A percentile compares a stretch with the other conserved stretches of the same genome.
Conservation (phyloP, 1,140 invertebrate genomes). For the Pachypeltis micranthus region DNA sequence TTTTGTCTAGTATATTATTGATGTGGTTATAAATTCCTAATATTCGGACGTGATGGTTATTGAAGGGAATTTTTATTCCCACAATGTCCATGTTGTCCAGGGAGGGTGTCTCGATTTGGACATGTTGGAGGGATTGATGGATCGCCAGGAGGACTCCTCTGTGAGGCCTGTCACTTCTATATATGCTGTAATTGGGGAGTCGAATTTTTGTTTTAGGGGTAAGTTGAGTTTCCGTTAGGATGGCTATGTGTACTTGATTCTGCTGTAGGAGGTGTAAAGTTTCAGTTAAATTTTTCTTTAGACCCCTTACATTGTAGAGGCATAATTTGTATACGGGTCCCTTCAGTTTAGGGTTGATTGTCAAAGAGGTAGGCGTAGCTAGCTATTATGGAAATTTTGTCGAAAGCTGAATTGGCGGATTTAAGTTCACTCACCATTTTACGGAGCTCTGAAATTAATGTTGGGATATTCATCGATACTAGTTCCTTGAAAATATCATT, state of each 20-base stretch:
- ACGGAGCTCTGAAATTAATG: not conserved
- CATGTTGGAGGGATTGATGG: not conserved
- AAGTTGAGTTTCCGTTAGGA: not conserved
- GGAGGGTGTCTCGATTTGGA: not conserved
- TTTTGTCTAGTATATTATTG: not conserved
- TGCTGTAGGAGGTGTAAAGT: not conserved
- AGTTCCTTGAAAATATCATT: not conserved
- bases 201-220: not conserved
- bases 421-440: not conserved
- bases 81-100: not conserved
- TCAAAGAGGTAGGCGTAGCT: not conserved
- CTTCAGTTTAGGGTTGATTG: not conserved
- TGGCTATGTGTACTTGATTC: not conserved
- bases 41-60: not conserved
- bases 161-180: not conserved
- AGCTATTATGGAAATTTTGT: not conserved
- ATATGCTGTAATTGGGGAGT: not conserved
- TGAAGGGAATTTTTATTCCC: not conserved
- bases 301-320: not conserved
- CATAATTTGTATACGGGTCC: not conserved
- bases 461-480: not conserved
- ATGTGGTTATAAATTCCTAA: not conserved
- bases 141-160: not conserved
- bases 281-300: not conserved
- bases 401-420: not conserved